Evolutionary conservation across 2,113 vertebrate species (phyloP), one percentile per base, ranked within the genome.

Genomic region (Strix uralensis): DNA sequence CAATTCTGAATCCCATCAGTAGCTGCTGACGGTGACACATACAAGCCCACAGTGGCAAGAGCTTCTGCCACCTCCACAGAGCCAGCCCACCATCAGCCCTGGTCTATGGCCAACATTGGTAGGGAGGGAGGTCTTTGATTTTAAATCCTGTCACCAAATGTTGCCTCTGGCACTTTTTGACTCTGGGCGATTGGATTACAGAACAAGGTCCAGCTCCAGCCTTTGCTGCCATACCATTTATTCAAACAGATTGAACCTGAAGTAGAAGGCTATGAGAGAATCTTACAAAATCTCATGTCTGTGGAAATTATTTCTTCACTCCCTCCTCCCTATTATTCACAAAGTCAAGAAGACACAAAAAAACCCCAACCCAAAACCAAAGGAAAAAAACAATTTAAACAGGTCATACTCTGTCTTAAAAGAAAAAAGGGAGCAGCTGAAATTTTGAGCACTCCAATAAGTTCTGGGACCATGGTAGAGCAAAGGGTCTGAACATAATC

Each of bases 141-240:
- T 95, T 90, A 97, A 96, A 94, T 94, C 63, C 72, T 15, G 9
- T 80, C 78, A 86, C 73, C 54, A 79, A 96, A 94, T 84, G n/a
- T 81, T 29, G 2, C 72, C 75, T 86, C 74, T 84, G 90, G 86
- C 93, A 92, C 34, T 15, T 85, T 96, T 93, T 81, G 12, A 78
- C 57, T 77, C 22, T 22, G 20, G 44, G 51, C n/a, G 72, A 86
- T 47, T 86, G 81, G 47, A 86, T 94, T 96, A 90, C 5, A 5
- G 61, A 83, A 46, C 38, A 77, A 91, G 78, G 29, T 10, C 44
- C 36, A 69, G 36, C 13, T 94, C 61, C 36, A 86, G 25, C 30
- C 38, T 86, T 74, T 62, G 32, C 44, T 79, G 54, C 34, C 52
- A 59, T 71, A 55, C 5, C 55, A 34, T 86, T 94, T 91, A 63